Conservation (phyloP, 2,113 vertebrate genomes). For the Neolamprologus longior region DNA sequence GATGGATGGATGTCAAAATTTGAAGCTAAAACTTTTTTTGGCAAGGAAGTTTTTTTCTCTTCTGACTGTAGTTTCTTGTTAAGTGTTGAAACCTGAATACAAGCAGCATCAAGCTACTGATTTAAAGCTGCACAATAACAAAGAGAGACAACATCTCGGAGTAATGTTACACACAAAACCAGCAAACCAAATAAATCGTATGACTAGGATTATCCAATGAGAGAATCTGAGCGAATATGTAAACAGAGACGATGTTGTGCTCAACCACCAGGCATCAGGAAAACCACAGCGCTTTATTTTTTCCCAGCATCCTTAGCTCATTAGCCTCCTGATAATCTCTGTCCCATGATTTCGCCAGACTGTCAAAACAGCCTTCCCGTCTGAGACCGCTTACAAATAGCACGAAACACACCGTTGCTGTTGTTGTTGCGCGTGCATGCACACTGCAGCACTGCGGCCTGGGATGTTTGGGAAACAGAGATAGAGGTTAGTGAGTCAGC, state of each 20-base stretch:
- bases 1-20: background rate
- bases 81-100: background rate
- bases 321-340: slow-evolving; percentile 35
- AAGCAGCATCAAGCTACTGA: background rate
- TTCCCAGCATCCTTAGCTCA: slow-evolving; percentile 34
- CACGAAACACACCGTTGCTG: background rate
- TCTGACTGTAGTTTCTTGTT: background rate
- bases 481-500: slow-evolving; percentile 23
- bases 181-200: background rate
- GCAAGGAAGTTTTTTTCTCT: background rate
- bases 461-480: background rate
- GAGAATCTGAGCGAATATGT: background rate
- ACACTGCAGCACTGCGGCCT: background rate
- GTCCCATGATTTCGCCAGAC: slow-evolving; percentile 33
- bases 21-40: background rate
- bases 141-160: background rate
- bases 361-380: slow-evolving; percentile 34
- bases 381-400: background rate
- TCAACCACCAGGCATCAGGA: background rate
- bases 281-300: slow-evolving; percentile 18
- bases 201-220: background rate
- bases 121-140: background rate
- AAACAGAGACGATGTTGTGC: slow-evolving; percentile 17
- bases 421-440: background rate
- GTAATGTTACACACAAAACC: background rate